Evolutionary conservation across 1,140 invertebrate species (phyloP).

Genomic region (Ceratosolen fusciceps): DNA sequence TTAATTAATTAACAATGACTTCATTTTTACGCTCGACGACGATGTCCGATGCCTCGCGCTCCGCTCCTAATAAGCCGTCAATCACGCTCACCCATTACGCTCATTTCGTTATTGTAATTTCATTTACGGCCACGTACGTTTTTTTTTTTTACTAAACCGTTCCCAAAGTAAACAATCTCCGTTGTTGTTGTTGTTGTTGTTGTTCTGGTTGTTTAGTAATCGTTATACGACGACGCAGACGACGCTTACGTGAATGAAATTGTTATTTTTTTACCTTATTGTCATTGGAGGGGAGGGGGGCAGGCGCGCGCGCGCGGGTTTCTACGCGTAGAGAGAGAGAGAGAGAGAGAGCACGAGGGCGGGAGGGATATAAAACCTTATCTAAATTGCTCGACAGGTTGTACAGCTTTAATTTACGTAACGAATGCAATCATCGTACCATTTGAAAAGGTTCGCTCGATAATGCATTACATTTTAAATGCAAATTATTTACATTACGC

Average conservation of each 20-base stretch:
- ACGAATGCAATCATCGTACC: slow-evolving; percentile 17
- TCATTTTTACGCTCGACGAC: neutral
- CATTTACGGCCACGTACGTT: neutral
- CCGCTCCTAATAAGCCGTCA: no score
- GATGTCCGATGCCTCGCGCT: no score
- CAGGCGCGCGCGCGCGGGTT: no score
- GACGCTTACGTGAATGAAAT: slow-evolving; percentile 21
- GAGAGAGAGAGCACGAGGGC: no score
- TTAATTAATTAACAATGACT: neutral
- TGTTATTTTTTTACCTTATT: no score
- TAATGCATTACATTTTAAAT: slow-evolving; percentile 7
- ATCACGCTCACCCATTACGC: neutral
- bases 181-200: no score
- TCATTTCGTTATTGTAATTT: neutral
- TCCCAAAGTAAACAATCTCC: neutral
- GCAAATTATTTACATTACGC: neutral
- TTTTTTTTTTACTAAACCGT: no score
- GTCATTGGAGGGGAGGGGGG: no score
- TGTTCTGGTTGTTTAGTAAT: neutral
- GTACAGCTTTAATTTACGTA: slow-evolving; percentile 29
- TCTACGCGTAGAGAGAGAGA: no score
- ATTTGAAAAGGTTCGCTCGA: slow-evolving; percentile 3
- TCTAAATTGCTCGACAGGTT: slow-evolving; percentile 34
- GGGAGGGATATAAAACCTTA: slow-evolving; percentile 35
- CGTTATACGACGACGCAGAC: neutral